Base-by-base conservation (phyloP, 1,140 invertebrate species). In the Panagrolaimus sp. region DNA sequence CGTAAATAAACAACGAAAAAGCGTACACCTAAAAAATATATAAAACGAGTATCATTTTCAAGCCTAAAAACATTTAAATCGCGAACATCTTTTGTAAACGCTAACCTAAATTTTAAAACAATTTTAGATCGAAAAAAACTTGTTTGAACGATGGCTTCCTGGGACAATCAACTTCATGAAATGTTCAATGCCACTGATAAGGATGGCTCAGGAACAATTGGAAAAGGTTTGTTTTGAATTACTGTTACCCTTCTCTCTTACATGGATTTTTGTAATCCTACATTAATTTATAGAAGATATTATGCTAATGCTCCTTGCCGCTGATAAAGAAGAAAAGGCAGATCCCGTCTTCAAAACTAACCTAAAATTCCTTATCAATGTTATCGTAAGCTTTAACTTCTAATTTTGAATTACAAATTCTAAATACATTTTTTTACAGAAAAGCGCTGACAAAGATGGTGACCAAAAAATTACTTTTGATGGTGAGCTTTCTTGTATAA, bases 391-490 rank as follows among this genome's bases (percentile, higher is more conserved):
- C 7, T 38, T 38, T 38, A 38, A 38, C 2, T 38, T 38, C 7
- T 7, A 7, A 38, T 38, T 38, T 38, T 38, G 7, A 38, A 38
- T 2, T n/a, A n/a, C n/a, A n/a, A n/a, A n/a, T n/a, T n/a, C n/a
- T 38, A 38, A 38, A 38, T 38, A 38, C 31, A 38, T 38, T 38
- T 38, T 38, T 38, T 38, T n/a, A n/a, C n/a, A 38, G 31, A 57
- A 57, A 27, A 57, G 27, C 5, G 51, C 51, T 16, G 51, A 57
- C 51, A 57, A 57, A 27, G 51, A 57, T 27, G 51, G 51, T 57
- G 51, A 57, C 8, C 51, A 57, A 27, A 57, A 57, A 20, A 57
- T 57, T 8, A 57, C 51, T 57, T 57, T 57, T 13, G 51, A 57
- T 20, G 51, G 51, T 57, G 11, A 1, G 20, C n/a, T 57, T 23